Percentiles rank a stretch among this genome's conserved stretches.
These are phyloP conservation scores for Sarcophaga caerulescens DNA, from an alignment of 2,888 invertebrate genomes.

Conservation along the genomic window DNA sequence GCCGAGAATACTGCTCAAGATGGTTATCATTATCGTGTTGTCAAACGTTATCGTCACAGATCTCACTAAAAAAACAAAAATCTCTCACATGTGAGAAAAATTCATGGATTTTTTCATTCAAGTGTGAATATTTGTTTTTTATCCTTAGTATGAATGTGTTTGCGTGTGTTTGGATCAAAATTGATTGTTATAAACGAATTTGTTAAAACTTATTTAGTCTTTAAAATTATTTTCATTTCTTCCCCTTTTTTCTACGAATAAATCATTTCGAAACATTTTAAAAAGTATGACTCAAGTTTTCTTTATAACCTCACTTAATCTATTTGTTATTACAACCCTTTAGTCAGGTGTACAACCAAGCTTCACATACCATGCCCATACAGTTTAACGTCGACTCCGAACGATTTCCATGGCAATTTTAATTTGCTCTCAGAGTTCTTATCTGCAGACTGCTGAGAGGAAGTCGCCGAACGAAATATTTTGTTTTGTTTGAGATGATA, in stretches of 20 bases:
- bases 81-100: background rate
- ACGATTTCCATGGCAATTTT: too few species aligned
- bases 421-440: too few species aligned
- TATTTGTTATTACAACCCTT: background rate
- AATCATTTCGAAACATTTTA: slow-evolving; percentile 8
- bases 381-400: too few species aligned
- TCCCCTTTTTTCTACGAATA: slow-evolving; percentile 5
- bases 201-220: slow-evolving; percentile 36
- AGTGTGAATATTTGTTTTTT: background rate
- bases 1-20: slow-evolving; percentile 59
- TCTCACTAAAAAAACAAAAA: slow-evolving; percentile 56
- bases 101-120: background rate
- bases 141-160: slow-evolving; percentile 4
- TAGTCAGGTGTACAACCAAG: too few species aligned
- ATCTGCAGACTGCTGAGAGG: too few species aligned
- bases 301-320: background rate
- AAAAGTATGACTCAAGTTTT: background rate
- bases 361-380: too few species aligned
- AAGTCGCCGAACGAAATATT: too few species aligned
- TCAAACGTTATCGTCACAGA: slow-evolving; percentile 70
- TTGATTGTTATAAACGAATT: slow-evolving; percentile 22
- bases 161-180: background rate
- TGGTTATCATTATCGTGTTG: slow-evolving; percentile 70
- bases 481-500: too few species aligned
- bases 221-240: slow-evolving; percentile 7